A percentile compares a stretch with the other conserved stretches of the same genome.
phyloP scores from a whole-genome alignment of 1,140 invertebrate genomes.

The Cyphomyrmex costatus region DNA sequence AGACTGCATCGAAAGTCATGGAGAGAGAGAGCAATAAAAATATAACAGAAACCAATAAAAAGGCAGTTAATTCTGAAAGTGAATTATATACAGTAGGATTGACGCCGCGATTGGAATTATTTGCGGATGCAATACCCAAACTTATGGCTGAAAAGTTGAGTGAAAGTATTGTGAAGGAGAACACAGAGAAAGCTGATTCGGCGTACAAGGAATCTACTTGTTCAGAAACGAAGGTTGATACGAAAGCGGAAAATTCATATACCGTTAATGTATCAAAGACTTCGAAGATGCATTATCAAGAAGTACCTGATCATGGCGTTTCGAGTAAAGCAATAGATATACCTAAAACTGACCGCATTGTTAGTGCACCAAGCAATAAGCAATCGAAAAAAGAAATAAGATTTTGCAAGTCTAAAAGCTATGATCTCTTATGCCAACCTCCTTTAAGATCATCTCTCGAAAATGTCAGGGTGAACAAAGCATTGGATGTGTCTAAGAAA shows the following conservation, averaged over 20 bases:
- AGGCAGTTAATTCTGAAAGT: constrained; percentile 76
- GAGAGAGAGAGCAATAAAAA: constrained; percentile 56
- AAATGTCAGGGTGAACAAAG: constrained; percentile 60
- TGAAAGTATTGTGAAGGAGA: constrained; percentile 68
- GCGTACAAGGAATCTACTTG: constrained; percentile 15
- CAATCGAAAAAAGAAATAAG: constrained; percentile 65
- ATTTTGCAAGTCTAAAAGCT: constrained; percentile 81
- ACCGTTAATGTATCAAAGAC: not conserved
- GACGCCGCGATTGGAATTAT: constrained; percentile 83
- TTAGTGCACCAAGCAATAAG: constrained; percentile 61
- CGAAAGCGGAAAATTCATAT: constrained; percentile 19
- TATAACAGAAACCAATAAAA: constrained; percentile 68
- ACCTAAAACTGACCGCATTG: constrained; percentile 50
- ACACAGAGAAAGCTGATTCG: constrained; percentile 24
- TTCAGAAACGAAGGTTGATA: not conserved
- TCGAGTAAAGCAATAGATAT: constrained; percentile 44
- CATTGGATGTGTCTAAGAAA: constrained; percentile 63
- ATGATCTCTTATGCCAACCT: constrained; percentile 79
- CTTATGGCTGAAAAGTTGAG: constrained; percentile 82
- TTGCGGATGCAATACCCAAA: constrained; percentile 85
- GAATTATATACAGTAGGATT: constrained; percentile 83
- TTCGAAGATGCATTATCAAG: constrained; percentile 14
- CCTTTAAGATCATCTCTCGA: constrained; percentile 62
- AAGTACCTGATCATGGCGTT: not conserved
- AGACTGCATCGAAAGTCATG: not conserved